Evolutionary conservation across 2,888 invertebrate genomes (phyloP), one percentile per base, ranked within the genome.

Genomic region (Chrysomela aeneicollis): DNA sequence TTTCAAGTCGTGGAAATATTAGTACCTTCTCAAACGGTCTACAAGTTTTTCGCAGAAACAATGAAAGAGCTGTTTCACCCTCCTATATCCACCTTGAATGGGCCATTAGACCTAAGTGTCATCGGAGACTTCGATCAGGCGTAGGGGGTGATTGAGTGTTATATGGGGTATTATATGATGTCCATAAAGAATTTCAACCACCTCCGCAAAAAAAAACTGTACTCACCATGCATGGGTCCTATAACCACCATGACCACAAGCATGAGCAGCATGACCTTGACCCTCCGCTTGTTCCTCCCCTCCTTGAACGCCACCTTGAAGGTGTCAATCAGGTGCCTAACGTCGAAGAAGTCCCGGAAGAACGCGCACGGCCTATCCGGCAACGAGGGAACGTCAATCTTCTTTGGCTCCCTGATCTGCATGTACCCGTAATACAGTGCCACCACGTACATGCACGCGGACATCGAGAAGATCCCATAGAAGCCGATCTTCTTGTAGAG

Each of bases 171-270:
- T n/a, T n/a, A n/a, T n/a, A n/a, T n/a, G n/a, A n/a, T n/a, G n/a
- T n/a, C n/a, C n/a, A n/a, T n/a, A n/a, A n/a, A n/a, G n/a, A n/a
- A n/a, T n/a, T n/a, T n/a, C n/a, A n/a, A n/a, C n/a, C n/a, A n/a
- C n/a, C n/a, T n/a, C n/a, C n/a, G n/a, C n/a, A n/a, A n/a, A n/a
- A n/a, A 26, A 26, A 26, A 26, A 26, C 6, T 6, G 6, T n/a
- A 82, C 88, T 88, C 81, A 92, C 94, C 94, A 77, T 93, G 92
- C 83, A 93, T 87, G 0, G 93, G 93, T 58, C 94, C 93, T 74
- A 93, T 92, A 68, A 93, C 92, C 47, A 93, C 92, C 86, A 93
- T 92, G 17, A 93, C 88, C 19, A 93, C 92, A 63, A 93, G 82
- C 85, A 93, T 92, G 26, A 94, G 85, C 82, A 92, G 87, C 72